These are phyloP conservation scores for Ptychobarbus kaznakovi DNA, from an alignment of 2,797 vertebrate species.

Conservation along the genomic window DNA sequence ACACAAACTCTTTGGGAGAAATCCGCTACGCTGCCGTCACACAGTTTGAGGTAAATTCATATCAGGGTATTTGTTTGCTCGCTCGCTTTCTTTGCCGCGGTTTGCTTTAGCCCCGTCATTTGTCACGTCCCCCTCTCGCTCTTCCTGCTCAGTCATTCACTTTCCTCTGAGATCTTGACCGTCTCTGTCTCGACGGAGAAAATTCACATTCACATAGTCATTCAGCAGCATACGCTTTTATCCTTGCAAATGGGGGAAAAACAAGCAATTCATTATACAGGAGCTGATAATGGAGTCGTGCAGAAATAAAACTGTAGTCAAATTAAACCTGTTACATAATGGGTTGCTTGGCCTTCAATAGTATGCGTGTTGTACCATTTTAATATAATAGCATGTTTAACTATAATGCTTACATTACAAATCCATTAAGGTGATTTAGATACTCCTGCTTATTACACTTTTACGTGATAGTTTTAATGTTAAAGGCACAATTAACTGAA, in stretches of 20 bases:
- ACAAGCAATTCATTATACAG: background rate
- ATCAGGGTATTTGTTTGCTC: conserved; percentile 17
- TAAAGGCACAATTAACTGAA: background rate
- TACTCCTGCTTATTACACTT: background rate
- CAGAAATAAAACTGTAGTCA: background rate
- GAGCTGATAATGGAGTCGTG: background rate
- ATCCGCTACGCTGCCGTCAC: conserved; percentile 94
- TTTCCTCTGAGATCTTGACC: conserved; percentile 3
- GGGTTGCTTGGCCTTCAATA: background rate
- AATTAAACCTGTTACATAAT: background rate
- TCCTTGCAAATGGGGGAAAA: background rate
- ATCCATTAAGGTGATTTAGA: background rate
- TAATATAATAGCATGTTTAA: background rate
- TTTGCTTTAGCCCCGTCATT: conserved; percentile 23
- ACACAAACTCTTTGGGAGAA: conserved; percentile 86
- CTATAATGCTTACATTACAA: background rate
- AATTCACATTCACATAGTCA: background rate
- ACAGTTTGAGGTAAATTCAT: conserved; percentile 91
- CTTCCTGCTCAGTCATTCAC: background rate
- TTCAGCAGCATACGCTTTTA: background rate
- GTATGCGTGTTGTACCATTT: background rate
- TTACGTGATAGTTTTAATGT: background rate
- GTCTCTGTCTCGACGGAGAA: background rate
- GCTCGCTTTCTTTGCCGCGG: background rate
- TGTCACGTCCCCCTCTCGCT: background rate